Evolutionary conservation across 1,140 invertebrate genomes (phyloP), one percentile per base, ranked within the genome.

Genomic region (Anthonomus grandis): DNA sequence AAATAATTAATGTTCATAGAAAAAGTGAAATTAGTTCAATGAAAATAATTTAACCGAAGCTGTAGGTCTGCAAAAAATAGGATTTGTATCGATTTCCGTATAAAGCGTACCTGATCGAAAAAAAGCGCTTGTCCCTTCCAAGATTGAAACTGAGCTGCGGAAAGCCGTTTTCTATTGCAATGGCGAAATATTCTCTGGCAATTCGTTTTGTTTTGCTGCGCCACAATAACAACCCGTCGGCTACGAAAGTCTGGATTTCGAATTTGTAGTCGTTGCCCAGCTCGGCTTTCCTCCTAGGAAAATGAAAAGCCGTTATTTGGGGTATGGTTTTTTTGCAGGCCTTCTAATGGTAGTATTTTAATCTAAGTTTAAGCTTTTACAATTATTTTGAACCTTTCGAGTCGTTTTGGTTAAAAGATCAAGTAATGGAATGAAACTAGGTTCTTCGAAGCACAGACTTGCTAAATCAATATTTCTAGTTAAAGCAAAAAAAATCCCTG

Each of bases 241-340:
- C 72, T 59, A 80, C 78, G 48, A 77, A 79, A 17, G 87, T 89
- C 49, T 81, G 79, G 69, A 90, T 83, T 64, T 79, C 81, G 34
- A 91, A 77, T 75, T 86, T 81, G 67, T 88, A 87, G 64, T 81
- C 78, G 71, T 89, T 87, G 50, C 78, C 81, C 45, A 81, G 76
- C 70, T 87, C 84, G 34, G 80, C 80, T 73, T 81, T 80, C 63
- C 78, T 76, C 66, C 80, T 83, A 62, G 31, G 71, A 71, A 63
- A 48, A n/a, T n/a, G n/a, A n/a, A n/a, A n/a, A n/a, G n/a, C n/a
- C n/a, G n/a, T n/a, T n/a, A n/a, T n/a, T n/a, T n/a, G n/a, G n/a
- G n/a, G n/a, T n/a, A n/a, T n/a, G n/a, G n/a, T n/a, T n/a, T n/a
- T n/a, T n/a, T n/a, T n/a, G n/a, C n/a, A n/a, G n/a, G n/a, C n/a